A percentile compares a stretch with the other conserved stretches of the same genome.
phyloP scores from a whole-genome alignment of 2,113 vertebrate genomes.

The Perccottus glenii region DNA sequence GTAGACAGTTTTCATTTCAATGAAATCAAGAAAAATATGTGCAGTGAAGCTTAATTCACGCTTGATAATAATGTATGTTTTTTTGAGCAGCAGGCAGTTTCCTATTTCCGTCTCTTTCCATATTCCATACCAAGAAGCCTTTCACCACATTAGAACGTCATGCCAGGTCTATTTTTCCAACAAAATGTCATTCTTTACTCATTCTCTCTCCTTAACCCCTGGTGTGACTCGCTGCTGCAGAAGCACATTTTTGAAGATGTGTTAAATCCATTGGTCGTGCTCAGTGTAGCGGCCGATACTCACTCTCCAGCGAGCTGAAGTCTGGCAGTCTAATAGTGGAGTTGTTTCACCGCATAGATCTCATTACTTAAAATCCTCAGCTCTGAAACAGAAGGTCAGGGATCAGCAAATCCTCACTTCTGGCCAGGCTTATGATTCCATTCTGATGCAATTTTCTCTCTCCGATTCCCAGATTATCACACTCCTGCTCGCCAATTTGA shows the following conservation, averaged over 20 bases:
- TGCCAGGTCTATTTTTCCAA: conserved; percentile 29
- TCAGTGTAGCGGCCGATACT: conserved; percentile 24
- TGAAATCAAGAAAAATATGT: neutral
- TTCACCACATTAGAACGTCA: conserved; percentile 20
- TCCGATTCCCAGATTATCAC: conserved; percentile 72
- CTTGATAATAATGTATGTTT: neutral
- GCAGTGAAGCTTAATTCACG: neutral
- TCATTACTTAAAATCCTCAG: conserved; percentile 77
- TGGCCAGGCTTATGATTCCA: conserved; percentile 73
- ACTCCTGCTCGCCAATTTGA: conserved; percentile 57
- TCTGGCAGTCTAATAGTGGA: conserved; percentile 39
- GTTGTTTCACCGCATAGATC: conserved; percentile 69
- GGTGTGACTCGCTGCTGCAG: conserved; percentile 31
- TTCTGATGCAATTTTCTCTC: conserved; percentile 76
- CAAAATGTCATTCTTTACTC: conserved; percentile 30
- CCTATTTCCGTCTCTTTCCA: neutral
- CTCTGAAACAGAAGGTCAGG: conserved; percentile 80
- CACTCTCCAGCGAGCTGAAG: conserved; percentile 9
- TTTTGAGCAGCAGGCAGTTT: conserved; percentile 5
- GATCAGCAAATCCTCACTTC: conserved; percentile 74
- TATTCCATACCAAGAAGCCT: conserved; percentile 12
- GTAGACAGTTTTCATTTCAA: no score
- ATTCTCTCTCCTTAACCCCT: conserved; percentile 37
- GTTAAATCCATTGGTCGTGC: conserved; percentile 64
- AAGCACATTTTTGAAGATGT: conserved; percentile 48